Conservation (phyloP, 2,797 vertebrate species). For the Hephaestus fuliginosus region DNA sequence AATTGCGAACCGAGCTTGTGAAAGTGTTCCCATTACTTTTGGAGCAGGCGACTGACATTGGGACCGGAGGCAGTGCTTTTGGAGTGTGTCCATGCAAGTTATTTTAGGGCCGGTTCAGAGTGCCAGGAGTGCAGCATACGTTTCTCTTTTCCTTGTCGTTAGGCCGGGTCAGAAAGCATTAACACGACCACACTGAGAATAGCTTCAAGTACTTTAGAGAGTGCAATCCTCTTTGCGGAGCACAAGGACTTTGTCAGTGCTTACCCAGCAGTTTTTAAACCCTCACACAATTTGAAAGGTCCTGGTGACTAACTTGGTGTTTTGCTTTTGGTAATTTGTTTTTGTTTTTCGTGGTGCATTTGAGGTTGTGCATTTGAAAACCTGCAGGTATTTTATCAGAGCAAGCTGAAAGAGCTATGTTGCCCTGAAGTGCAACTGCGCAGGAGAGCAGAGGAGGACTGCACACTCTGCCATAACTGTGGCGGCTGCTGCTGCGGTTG, state of each 20-base stretch:
- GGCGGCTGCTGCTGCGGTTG: conserved; percentile 63
- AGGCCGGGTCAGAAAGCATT: conserved; percentile 75
- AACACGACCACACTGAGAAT: conserved; percentile 75
- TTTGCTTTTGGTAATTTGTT: conserved; percentile 20
- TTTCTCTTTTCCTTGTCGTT: conserved; percentile 71
- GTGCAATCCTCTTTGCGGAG: conserved; percentile 79
- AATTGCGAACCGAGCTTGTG: conserved; percentile 44
- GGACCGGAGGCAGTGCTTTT: conserved; percentile 54
- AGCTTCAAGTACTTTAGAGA: conserved; percentile 76
- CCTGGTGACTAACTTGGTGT: not conserved
- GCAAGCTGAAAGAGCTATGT: conserved; percentile 28
- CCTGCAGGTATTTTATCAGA: conserved; percentile 25
- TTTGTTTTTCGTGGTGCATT: conserved; percentile 1
- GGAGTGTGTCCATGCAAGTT: conserved; percentile 69
- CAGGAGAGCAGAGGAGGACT: conserved; percentile 38
- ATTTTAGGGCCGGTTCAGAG: conserved; percentile 69
- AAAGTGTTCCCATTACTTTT: conserved; percentile 59
- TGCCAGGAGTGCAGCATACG: conserved; percentile 59
- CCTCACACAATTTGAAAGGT: conserved; percentile 35
- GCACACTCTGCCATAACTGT: conserved; percentile 52
- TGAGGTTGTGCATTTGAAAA: conserved; percentile 39
- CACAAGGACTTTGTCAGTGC: conserved; percentile 68
- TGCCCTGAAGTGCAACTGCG: conserved; percentile 35
- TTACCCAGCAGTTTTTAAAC: conserved; percentile 70
- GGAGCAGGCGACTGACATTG: conserved; percentile 62